Base-by-base conservation (phyloP, 2,113 vertebrate genomes). In the Tragulus kanchil region DNA sequence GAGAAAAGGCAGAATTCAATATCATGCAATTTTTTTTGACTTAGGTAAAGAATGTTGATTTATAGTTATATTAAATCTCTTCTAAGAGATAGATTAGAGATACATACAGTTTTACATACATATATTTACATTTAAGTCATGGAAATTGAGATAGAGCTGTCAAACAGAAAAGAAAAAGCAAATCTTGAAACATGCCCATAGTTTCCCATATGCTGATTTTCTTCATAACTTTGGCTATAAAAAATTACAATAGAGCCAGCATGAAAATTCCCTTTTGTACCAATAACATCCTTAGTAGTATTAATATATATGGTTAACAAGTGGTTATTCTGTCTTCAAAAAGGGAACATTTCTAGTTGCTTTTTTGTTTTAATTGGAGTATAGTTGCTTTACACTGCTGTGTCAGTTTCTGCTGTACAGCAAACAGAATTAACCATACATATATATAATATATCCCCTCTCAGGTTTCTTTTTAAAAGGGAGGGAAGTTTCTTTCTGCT, bases 151-250 rank as follows among this genome's bases (percentile, higher is more conserved):
- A 90, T 19, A 83, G 28, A 50, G 7, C n/a, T 50, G 48, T 45
- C 65, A 93, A 77, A 78, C 6, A 88, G 59, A 90, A 95, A 94
- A 92, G 78, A 84, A 89, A 95, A 94, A 73, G 45, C 54, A 75
- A 82, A 64, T 45, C 31, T 73, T 91, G 54, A 90, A 93, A 87
- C n/a, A 90, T 54, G 65, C 28, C 42, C 21, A 85, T 3, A 52
- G 17, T 67, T 67, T 54, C 36, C 9, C 50, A 6, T 31, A 91
- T 56, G 73, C 69, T 85, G 25, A 78, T 93, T 83, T 90, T 88
- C 59, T 93, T 93, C 73, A 58, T 54, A 88, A 65, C 64, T 95
- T 87, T 78, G 52, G 31, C 65, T 78, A 85, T 67, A 56, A 78
- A 77, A 96, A 3, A 78, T 85, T 64, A 92, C 3, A 64, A 11